Evolutionary conservation across 2,888 invertebrate species (phyloP).

Genomic region (Agonum fuliginosum): DNA sequence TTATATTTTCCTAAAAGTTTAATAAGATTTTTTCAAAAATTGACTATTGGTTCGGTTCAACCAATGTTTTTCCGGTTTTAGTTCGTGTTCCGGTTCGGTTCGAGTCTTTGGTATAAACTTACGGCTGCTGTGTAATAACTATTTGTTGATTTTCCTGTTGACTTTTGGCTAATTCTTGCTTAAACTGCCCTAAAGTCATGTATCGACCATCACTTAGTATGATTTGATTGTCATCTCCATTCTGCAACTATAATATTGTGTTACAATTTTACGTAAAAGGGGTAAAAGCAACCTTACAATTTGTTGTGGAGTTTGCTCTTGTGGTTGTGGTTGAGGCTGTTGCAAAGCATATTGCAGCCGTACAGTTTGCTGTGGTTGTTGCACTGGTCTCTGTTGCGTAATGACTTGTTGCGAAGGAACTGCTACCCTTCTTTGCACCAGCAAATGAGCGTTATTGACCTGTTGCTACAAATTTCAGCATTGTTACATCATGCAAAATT

Average conservation of each 20-base stretch:
- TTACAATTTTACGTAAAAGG: background rate
- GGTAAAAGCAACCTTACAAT: background rate
- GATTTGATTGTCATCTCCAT: conserved; percentile 47
- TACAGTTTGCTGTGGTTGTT: background rate
- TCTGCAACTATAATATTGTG: background rate
- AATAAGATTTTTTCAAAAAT: no score
- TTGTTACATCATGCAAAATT: conserved; percentile 2
- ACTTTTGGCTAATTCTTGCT: conserved; percentile 34
- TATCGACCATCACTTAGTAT: conserved; percentile 54
- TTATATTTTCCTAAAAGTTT: no score
- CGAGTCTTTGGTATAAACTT: no score
- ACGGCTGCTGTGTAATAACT: conserved; percentile 4
- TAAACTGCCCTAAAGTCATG: conserved; percentile 58
- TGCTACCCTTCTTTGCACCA: conserved; percentile 12
- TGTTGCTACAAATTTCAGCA: background rate
- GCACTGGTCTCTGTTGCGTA: background rate
- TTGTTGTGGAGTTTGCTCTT: conserved; percentile 6
- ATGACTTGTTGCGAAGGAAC: background rate
- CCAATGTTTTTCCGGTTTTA: no score
- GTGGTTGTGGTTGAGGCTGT: background rate
- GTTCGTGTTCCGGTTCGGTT: no score
- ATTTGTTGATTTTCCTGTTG: conserved; percentile 37
- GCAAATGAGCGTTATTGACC: conserved; percentile 20
- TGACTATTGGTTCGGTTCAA: no score
- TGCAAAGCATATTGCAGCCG: background rate